These are phyloP conservation scores for Drusus annulatus DNA, from an alignment of 1,140 invertebrate species.

Conservation along the genomic window DNA sequence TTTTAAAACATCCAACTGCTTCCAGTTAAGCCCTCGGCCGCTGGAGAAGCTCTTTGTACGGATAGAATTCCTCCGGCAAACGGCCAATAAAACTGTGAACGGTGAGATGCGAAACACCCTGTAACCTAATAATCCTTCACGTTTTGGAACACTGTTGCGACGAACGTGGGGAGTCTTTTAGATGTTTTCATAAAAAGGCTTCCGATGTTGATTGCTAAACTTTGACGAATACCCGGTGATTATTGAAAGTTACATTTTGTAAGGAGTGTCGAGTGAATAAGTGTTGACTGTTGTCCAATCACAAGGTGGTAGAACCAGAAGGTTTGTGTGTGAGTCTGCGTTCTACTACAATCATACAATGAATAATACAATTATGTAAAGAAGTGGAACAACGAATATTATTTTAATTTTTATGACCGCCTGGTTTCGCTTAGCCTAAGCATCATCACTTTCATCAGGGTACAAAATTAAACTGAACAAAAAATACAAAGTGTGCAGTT, in stretches of 20 bases:
- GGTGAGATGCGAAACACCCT: background rate
- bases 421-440: too few relatives aligned
- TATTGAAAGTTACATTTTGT: background rate
- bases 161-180: background rate
- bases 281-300: too few relatives aligned
- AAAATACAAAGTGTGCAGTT: too few relatives aligned
- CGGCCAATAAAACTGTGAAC: conserved; percentile 31
- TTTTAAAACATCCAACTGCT: conserved; percentile 23
- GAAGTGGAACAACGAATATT: too few relatives aligned
- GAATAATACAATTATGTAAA: too few relatives aligned
- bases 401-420: too few relatives aligned
- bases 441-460: too few relatives aligned
- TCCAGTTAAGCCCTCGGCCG: background rate
- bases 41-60: conserved; percentile 40
- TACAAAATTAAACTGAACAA: too few relatives aligned
- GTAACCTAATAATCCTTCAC: background rate
- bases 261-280: too few relatives aligned
- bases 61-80: conserved; percentile 29
- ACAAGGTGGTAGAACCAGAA: too few relatives aligned
- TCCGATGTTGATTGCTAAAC: background rate
- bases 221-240: background rate
- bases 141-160: background rate
- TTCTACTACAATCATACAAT: too few relatives aligned
- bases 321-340: too few relatives aligned
- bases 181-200: background rate